Percentiles rank a stretch among this genome's conserved stretches.
Evolutionary conservation across 2,113 vertebrate genomes (phyloP).

Genomic region (Brachyistius frenatus): DNA sequence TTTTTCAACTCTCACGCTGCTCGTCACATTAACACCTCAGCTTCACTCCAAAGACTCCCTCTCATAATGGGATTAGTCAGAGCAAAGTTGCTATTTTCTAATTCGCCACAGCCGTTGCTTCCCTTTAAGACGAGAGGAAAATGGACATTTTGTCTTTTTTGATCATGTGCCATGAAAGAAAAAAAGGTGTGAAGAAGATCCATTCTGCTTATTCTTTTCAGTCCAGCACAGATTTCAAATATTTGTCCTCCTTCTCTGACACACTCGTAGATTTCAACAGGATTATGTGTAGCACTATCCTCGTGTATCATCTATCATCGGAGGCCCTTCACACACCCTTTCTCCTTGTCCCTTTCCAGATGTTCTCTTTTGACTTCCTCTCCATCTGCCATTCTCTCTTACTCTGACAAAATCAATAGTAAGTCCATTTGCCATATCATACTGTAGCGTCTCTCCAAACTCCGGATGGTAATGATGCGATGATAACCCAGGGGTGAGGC

Average conservation of each 20-base stretch:
- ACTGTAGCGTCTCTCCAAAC: constrained; percentile 76
- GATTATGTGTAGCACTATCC: constrained; percentile 42
- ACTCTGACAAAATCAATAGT: constrained; percentile 83
- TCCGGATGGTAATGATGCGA: constrained; percentile 85
- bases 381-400: constrained; percentile 78
- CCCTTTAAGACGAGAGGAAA: constrained; percentile 33
- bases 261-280: constrained; percentile 25
- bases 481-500: constrained; percentile 83
- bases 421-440: constrained; percentile 85
- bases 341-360: constrained; percentile 71
- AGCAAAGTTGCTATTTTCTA: constrained; percentile 60
- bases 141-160: constrained; percentile 46
- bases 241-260: constrained; percentile 8
- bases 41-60: constrained; percentile 48
- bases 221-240: constrained; percentile 11
- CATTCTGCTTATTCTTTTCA: constrained; percentile 10
- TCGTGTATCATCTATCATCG: constrained; percentile 69
- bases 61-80: constrained; percentile 66
- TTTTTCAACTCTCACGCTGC: constrained; percentile 72
- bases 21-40: constrained; percentile 81
- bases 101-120: constrained; percentile 1
- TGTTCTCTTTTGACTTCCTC: constrained; percentile 71
- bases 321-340: constrained; percentile 56
- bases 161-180: constrained; percentile 10
- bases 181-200: constrained; percentile 7